Conservation (phyloP, 92 coral and sea anemone genomes). For the Siderastrea siderea region DNA sequence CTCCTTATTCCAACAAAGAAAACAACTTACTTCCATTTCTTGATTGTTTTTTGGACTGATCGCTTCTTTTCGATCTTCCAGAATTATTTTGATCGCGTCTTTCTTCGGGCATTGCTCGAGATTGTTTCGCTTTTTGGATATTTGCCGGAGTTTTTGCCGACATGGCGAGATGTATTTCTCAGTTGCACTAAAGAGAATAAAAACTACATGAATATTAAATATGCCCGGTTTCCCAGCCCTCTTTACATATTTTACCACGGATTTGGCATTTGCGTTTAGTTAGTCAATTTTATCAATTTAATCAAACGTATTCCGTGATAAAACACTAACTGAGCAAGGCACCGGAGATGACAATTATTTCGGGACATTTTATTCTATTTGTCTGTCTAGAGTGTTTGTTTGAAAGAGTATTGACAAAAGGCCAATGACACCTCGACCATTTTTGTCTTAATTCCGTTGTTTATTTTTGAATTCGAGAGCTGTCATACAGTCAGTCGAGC, state of each 20-base stretch:
- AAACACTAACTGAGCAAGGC: neutral
- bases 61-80: neutral
- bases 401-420: too few relatives aligned
- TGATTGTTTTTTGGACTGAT: neutral
- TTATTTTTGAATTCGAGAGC: too few relatives aligned
- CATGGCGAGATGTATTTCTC: neutral
- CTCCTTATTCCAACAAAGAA: neutral
- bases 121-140: neutral
- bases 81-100: neutral
- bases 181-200: too few relatives aligned
- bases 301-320: constrained; percentile 7
- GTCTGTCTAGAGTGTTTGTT: too few relatives aligned
- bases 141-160: constrained; percentile 12
- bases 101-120: neutral
- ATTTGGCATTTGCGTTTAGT: constrained; percentile 25
- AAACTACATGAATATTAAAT: neutral
- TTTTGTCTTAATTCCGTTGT: too few relatives aligned
- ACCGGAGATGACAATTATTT: neutral
- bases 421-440: too few relatives aligned
- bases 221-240: neutral
- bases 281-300: neutral
- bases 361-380: too few relatives aligned
- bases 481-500: too few relatives aligned
- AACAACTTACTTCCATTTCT: constrained; percentile 1
- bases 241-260: constrained; percentile 11